phyloP scores from a whole-genome alignment of 2,797 vertebrate genomes.

The Sebastes steindachneri region DNA sequence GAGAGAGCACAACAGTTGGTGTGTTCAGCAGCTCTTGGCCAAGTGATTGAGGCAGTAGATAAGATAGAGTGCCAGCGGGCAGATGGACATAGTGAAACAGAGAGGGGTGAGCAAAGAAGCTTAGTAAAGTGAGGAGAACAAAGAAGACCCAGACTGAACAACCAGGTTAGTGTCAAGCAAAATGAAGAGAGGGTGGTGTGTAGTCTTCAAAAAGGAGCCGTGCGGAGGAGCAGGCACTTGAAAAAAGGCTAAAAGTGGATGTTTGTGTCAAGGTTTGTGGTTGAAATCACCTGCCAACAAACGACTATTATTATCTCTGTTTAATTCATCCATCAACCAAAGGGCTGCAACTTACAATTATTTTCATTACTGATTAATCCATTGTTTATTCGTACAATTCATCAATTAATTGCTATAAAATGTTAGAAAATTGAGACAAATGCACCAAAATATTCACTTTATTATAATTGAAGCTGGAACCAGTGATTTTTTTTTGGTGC shows the following conservation, averaged over 20 bases:
- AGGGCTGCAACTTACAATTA: not conserved
- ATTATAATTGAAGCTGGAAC: not conserved
- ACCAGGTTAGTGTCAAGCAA: slow-evolving; percentile 70
- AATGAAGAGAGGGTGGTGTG: slow-evolving; percentile 37
- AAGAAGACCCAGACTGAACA: slow-evolving; percentile 58
- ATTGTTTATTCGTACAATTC: not conserved
- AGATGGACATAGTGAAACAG: slow-evolving; percentile 74
- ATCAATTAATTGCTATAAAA: not conserved
- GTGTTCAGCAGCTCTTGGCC: slow-evolving; percentile 65
- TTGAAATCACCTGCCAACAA: slow-evolving; percentile 7
- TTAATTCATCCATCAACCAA: not conserved
- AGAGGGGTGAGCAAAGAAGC: slow-evolving; percentile 65
- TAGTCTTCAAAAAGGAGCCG: slow-evolving; percentile 30
- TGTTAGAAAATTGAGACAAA: not conserved
- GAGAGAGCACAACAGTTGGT: slow-evolving; percentile 70
- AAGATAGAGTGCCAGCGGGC: slow-evolving; percentile 72
- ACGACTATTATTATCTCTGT: slow-evolving; percentile 1
- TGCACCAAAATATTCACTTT: not conserved
- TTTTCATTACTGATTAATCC: not conserved
- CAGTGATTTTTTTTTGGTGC: not conserved
- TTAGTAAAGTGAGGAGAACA: slow-evolving; percentile 69
- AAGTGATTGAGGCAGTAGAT: slow-evolving; percentile 76
- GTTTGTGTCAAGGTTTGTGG: slow-evolving; percentile 1
- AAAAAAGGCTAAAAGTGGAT: slow-evolving; percentile 9
- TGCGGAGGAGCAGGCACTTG: not conserved